Conservation (phyloP, 2,113 vertebrate genomes). For the Holacanthus passer region DNA sequence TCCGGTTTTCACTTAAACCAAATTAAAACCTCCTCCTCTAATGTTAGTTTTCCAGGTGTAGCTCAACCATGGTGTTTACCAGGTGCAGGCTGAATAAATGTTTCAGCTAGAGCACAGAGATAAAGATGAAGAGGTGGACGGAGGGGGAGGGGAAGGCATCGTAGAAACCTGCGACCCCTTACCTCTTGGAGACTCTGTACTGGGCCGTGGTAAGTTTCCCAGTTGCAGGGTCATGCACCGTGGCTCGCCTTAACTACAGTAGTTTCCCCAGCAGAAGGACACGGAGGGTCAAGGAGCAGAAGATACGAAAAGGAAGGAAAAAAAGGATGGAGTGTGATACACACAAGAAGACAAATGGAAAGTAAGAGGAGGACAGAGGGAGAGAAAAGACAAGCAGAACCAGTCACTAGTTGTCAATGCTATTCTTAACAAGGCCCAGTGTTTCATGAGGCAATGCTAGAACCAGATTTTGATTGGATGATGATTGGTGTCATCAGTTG, state of each 20-base stretch:
- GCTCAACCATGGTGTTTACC: slow-evolving; percentile 2
- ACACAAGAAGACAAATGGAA: slow-evolving; percentile 32
- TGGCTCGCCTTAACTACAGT: slow-evolving; percentile 95
- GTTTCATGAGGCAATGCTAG: slow-evolving; percentile 32
- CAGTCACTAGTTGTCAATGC: slow-evolving; percentile 69
- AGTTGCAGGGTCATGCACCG: slow-evolving; percentile 97
- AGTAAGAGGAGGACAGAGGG: slow-evolving; percentile 36
- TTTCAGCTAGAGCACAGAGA: slow-evolving; percentile 27
- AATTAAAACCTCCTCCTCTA: slow-evolving; percentile 5
- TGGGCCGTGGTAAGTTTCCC: slow-evolving; percentile 96
- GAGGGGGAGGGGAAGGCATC: slow-evolving; percentile 6
- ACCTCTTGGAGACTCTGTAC: slow-evolving; percentile 99
- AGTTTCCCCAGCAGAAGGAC: slow-evolving; percentile 65
- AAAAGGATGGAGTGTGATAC: slow-evolving; percentile 27
- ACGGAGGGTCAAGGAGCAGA: slow-evolving; percentile 25
- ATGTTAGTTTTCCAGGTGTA: slow-evolving; percentile 22
- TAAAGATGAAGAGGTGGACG: slow-evolving; percentile 36
- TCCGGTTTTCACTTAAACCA: neutral
- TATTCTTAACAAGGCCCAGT: slow-evolving; percentile 28
- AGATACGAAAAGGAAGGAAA: slow-evolving; percentile 17
- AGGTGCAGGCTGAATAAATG: neutral
- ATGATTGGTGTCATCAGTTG: too few species aligned
- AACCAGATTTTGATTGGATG: slow-evolving; percentile 15
- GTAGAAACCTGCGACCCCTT: slow-evolving; percentile 86
- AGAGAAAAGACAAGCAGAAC: slow-evolving; percentile 69